phyloP scores from a whole-genome alignment of 2,888 invertebrate genomes.

The Tetheella fluctuosa region DNA sequence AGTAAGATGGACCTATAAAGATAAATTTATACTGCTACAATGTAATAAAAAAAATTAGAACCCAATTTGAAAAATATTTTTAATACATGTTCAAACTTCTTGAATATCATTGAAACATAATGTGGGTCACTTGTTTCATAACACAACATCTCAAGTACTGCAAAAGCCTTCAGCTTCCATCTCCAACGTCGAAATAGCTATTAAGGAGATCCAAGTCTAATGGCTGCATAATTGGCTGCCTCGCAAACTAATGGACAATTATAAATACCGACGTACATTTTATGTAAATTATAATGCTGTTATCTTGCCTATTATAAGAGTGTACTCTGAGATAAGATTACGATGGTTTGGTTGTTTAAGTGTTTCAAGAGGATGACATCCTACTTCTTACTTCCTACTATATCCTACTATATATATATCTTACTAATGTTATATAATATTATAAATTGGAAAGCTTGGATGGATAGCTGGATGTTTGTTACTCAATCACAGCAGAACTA shows the following conservation, averaged over 20 bases:
- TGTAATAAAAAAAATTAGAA: too few relatives aligned
- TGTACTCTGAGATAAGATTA: slow-evolving; percentile 19
- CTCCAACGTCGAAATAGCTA: slow-evolving; percentile 75
- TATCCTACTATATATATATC: too few relatives aligned
- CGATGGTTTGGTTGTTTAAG: slow-evolving; percentile 9
- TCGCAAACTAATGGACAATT: slow-evolving; percentile 82
- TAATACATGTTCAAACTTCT: too few relatives aligned
- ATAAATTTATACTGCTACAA: too few relatives aligned
- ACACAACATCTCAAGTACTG: neutral
- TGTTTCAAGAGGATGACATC: neutral
- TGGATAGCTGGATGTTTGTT: too few relatives aligned
- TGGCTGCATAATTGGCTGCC: slow-evolving; percentile 80
- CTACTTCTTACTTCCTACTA: too few relatives aligned
- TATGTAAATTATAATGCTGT: slow-evolving; percentile 59
- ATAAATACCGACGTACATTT: slow-evolving; percentile 62
- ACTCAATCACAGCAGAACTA: too few relatives aligned
- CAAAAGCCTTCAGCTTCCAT: slow-evolving; percentile 30
- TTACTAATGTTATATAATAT: too few relatives aligned
- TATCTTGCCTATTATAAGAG: slow-evolving; percentile 36
- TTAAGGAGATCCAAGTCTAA: slow-evolving; percentile 79
- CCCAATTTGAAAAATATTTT: too few relatives aligned
- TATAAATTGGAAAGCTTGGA: too few relatives aligned
- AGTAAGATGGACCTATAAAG: too few relatives aligned
- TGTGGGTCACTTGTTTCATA: neutral
- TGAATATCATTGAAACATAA: neutral